These are phyloP conservation scores for Archivesica marissinica DNA, from an alignment of 1,140 invertebrate species.

Conservation along the genomic window DNA sequence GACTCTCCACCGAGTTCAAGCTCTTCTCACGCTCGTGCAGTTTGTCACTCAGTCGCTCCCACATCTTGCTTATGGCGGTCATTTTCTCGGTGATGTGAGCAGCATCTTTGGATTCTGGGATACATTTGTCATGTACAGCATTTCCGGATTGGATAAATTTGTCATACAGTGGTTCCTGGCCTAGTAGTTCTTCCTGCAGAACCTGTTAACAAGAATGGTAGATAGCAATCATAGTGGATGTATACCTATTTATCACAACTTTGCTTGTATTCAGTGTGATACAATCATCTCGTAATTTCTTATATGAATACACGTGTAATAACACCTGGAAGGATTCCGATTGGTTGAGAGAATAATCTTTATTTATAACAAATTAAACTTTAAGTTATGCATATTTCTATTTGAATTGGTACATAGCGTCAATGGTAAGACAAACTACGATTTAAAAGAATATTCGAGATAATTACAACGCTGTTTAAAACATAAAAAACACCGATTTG, in stretches of 20 bases:
- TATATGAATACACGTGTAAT: no score
- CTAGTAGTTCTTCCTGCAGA: constrained; percentile 95
- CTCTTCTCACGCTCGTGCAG: constrained; percentile 78
- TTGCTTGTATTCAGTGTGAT: neutral
- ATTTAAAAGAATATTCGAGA: no score
- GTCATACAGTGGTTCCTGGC: constrained; percentile 94
- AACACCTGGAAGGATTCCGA: no score
- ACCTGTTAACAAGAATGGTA: constrained; percentile 89
- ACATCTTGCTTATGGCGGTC: constrained; percentile 86
- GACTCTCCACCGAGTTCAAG: constrained; percentile 75
- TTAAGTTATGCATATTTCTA: no score
- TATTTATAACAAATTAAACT: no score
- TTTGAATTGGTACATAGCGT: no score
- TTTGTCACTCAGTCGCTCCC: constrained; percentile 78
- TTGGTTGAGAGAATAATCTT: no score
- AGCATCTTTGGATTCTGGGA: constrained; percentile 89
- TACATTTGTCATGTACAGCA: constrained; percentile 89
- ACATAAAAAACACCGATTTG: no score
- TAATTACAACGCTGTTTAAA: no score
- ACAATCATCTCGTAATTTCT: neutral
- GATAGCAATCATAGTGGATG: neutral
- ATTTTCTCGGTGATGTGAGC: constrained; percentile 87
- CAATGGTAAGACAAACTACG: no score
- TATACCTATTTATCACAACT: no score
- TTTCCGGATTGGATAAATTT: constrained; percentile 93